Conservation (phyloP, 2,888 invertebrate genomes). For the Anarsia innoxiella region DNA sequence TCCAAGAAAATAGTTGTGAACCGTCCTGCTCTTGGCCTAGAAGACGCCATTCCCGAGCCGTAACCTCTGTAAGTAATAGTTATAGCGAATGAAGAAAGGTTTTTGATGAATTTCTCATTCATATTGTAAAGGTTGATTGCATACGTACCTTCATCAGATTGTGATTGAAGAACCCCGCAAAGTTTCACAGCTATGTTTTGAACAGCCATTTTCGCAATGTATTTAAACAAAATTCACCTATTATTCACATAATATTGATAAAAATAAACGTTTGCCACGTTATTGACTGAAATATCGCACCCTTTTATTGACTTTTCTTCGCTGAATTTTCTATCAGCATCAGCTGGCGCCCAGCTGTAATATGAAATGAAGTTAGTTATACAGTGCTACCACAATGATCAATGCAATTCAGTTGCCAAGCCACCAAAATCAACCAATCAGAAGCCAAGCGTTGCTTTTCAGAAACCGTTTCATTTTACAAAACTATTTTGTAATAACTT, state of each 20-base stretch:
- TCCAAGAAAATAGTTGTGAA: conserved; percentile 82
- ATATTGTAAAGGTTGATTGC: neutral
- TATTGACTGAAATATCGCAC: conserved; percentile 36
- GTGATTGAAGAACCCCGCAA: conserved; percentile 69
- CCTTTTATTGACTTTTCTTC: conserved; percentile 57
- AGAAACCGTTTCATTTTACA: conserved; percentile 31
- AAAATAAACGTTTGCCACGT: conserved; percentile 31
- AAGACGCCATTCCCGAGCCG: conserved; percentile 85
- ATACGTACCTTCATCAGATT: conserved; percentile 60
- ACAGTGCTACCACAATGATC: conserved; percentile 35
- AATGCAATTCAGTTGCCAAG: conserved; percentile 26
- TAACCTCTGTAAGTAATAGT: conserved; percentile 58
- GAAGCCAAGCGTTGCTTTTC: conserved; percentile 27
- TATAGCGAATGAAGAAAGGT: too few relatives aligned
- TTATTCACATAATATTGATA: conserved; percentile 28
- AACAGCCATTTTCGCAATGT: conserved; percentile 40
- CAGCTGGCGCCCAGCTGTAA: conserved; percentile 72
- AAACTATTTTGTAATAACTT: conserved; percentile 1
- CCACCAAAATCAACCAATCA: conserved; percentile 40
- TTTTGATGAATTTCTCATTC: neutral
- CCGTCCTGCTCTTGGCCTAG: conserved; percentile 88
- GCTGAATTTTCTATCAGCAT: conserved; percentile 68
- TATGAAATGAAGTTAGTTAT: conserved; percentile 41
- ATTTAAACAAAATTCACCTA: conserved; percentile 29
- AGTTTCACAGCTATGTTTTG: conserved; percentile 77